These are phyloP conservation scores for Austrofundulus limnaeus DNA, from an alignment of 2,113 vertebrate genomes.

Conservation along the genomic window DNA sequence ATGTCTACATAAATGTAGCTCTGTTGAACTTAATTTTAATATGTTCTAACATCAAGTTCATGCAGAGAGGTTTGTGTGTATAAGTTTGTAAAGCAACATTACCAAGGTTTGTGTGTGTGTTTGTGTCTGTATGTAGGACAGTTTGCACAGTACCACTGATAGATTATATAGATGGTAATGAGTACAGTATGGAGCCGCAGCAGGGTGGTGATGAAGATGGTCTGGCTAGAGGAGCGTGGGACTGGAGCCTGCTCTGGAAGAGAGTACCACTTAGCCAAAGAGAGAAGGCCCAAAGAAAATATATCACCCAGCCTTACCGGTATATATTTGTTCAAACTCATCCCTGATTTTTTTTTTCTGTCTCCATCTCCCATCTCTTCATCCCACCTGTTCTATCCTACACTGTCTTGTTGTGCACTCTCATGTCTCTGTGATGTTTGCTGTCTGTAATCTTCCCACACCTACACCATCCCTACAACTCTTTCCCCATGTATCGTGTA, in stretches of 20 bases:
- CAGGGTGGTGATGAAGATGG: constrained; percentile 99
- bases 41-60: too few relatives aligned
- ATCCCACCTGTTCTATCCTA: constrained; percentile 66
- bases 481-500: constrained; percentile 31
- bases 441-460: constrained; percentile 20
- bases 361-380: constrained; percentile 71
- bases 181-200: constrained; percentile 97
- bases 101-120: constrained; percentile 25
- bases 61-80: too few relatives aligned
- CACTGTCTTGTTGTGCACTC: constrained; percentile 37
- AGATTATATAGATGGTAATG: constrained; percentile 99
- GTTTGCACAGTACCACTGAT: constrained; percentile 98
- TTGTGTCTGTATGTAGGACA: constrained; percentile 87
- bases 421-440: constrained; percentile 54
- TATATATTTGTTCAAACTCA: constrained; percentile 78
- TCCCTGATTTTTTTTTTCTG: constrained; percentile 66
- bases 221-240: constrained; percentile 97
- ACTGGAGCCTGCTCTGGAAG: constrained; percentile 99
- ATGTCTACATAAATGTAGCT: too few relatives aligned
- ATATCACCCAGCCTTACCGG: constrained; percentile 97
- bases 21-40: too few relatives aligned
- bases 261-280: constrained; percentile 91
- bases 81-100: neutral
- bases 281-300: constrained; percentile 93
- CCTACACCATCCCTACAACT: constrained; percentile 10